Percentiles rank a stretch among this genome's conserved stretches.
phyloP scores from a whole-genome alignment of 2,888 invertebrate species.

The Andrena bicolor region DNA sequence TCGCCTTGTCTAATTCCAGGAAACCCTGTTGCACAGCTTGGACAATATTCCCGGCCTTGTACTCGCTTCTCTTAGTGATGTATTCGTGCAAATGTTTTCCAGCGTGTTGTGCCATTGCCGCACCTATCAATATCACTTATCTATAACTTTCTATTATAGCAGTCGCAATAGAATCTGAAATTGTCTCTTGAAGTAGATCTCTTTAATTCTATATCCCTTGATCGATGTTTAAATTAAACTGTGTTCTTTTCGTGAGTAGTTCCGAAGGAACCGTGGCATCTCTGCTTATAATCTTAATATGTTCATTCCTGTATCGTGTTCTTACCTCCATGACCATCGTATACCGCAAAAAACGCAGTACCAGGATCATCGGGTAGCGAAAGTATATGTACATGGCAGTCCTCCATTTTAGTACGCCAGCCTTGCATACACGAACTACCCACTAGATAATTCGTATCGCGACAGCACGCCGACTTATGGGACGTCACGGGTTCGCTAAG shows the following conservation, averaged over 20 bases:
- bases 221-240: constrained; percentile 4
- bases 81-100: constrained; percentile 97
- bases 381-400: constrained; percentile 98
- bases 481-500: constrained; percentile 98
- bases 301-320: background rate
- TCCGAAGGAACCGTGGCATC: background rate
- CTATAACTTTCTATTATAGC: constrained; percentile 18
- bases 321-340: constrained; percentile 96
- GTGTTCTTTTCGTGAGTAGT: background rate
- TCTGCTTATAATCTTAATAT: background rate
- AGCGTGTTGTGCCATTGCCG: constrained; percentile 97
- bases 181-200: constrained; percentile 22
- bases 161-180: constrained; percentile 17
- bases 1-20: constrained; percentile 96
- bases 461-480: constrained; percentile 93
- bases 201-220: background rate
- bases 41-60: constrained; percentile 92
- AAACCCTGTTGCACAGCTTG: constrained; percentile 95
- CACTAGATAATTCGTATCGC: constrained; percentile 90
- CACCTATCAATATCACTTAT: constrained; percentile 87
- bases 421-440: constrained; percentile 99
- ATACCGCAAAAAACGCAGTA: constrained; percentile 98
- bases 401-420: constrained; percentile 99
- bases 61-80: constrained; percentile 93
- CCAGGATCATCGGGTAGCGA: constrained; percentile 96